Percentiles rank a stretch among this genome's conserved stretches.
These are phyloP conservation scores for Lathamus discolor DNA, from an alignment of 2,113 vertebrate genomes.

Conservation along the genomic window DNA sequence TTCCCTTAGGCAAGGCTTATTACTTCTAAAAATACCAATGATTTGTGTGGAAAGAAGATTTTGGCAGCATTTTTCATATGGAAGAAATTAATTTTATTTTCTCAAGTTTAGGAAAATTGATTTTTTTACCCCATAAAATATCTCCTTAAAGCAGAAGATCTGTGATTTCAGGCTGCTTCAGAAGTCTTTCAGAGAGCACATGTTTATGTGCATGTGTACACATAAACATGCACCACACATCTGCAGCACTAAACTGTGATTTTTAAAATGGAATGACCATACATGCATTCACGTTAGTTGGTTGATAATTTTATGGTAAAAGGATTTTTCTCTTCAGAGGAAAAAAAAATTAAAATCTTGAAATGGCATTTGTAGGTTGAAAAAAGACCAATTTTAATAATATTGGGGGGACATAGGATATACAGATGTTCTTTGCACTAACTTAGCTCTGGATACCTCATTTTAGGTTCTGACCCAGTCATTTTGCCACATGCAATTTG, in stretches of 20 bases:
- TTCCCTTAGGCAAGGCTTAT: background rate
- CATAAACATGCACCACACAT: background rate
- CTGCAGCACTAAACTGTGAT: background rate
- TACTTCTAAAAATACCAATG: background rate
- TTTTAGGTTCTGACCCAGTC: background rate
- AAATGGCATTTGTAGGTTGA: background rate
- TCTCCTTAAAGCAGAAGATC: background rate
- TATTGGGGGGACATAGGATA: background rate
- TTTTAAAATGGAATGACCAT: background rate
- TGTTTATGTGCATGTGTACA: background rate
- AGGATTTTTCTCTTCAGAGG: background rate
- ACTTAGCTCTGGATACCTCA: background rate
- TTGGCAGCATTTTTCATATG: background rate
- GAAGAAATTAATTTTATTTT: background rate
- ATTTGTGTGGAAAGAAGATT: background rate
- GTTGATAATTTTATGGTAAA: background rate
- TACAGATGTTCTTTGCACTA: background rate
- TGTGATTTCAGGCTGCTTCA: background rate
- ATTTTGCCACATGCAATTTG: background rate
- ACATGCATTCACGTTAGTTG: background rate
- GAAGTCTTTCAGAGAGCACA: background rate
- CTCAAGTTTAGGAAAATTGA: background rate
- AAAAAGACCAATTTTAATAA: background rate
- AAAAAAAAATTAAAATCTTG: background rate
- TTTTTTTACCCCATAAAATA: background rate